Conservation (phyloP, 2,113 vertebrate genomes). For the Myotis yumanensis region DNA sequence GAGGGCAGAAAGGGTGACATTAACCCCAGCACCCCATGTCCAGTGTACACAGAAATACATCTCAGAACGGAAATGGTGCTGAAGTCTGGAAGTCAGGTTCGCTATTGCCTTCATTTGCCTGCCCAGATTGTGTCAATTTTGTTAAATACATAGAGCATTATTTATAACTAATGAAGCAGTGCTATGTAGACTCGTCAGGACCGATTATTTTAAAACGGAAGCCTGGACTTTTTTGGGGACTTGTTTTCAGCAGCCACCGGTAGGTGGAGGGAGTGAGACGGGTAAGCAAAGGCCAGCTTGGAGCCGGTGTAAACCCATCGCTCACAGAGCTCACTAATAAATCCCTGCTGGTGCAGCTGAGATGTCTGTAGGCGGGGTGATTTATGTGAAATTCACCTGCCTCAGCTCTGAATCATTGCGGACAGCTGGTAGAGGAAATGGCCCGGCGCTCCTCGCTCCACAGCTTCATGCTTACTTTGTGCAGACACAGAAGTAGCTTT, state of each 20-base stretch:
- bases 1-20: neutral
- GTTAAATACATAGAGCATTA: accelerated
- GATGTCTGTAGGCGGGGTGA: neutral
- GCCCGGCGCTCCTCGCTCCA: accelerated
- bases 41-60: accelerated
- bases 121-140: neutral
- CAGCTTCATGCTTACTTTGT: accelerated
- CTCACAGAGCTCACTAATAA: neutral
- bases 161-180: neutral
- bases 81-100: accelerated
- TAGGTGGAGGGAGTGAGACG: constrained; percentile 83
- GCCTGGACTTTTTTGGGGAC: neutral
- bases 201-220: neutral
- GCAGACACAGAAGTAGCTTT: accelerated
- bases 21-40: accelerated
- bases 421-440: accelerated
- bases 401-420: accelerated
- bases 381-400: neutral
- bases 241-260: constrained; percentile 67
- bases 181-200: neutral
- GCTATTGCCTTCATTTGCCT: neutral
- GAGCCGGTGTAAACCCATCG: accelerated
- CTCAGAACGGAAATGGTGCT: accelerated
- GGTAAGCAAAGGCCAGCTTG: neutral
- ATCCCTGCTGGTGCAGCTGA: accelerated